Percentiles rank a stretch among this genome's conserved stretches.
Conservation (phyloP, 2,113 vertebrate genomes). For the Eretmochelys imbricata region DNA sequence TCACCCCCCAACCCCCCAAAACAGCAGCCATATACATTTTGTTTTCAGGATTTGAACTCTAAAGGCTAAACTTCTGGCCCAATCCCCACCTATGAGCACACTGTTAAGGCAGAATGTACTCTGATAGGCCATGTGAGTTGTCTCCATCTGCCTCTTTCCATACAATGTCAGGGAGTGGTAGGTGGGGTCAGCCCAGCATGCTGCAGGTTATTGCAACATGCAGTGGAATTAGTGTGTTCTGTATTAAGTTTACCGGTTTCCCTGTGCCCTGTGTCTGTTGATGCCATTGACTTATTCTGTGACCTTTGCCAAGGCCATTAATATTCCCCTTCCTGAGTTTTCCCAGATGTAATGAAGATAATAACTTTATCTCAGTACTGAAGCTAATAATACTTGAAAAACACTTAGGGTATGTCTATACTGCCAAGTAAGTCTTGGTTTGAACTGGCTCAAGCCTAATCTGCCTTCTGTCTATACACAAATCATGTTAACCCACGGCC, state of each 20-base stretch:
- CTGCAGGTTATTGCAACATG: neutral
- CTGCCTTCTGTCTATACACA: no score
- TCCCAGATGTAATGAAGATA: neutral
- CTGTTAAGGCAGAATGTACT: neutral
- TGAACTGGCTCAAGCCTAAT: no score
- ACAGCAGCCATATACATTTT: neutral
- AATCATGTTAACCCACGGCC: no score
- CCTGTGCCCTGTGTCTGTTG: no score
- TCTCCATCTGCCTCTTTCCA: neutral
- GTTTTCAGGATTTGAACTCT: neutral
- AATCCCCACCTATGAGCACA: neutral
- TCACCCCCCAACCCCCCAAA: neutral
- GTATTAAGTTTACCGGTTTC: no score
- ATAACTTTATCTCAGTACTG: neutral
- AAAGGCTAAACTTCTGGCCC: neutral
- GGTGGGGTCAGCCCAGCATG: neutral
- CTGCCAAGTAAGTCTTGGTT: no score
- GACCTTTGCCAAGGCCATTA: neutral
- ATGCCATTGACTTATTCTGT: no score
- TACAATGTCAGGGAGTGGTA: neutral
- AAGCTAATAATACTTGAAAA: neutral
- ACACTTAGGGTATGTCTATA: neutral
- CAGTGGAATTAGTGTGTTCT: no score
- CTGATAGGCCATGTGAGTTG: neutral
- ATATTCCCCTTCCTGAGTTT: neutral